A percentile compares a stretch with the other conserved stretches of the same genome.
These are phyloP conservation scores for Agriopis leucophaearia DNA, from an alignment of 2,888 invertebrate species.

Conservation along the genomic window DNA sequence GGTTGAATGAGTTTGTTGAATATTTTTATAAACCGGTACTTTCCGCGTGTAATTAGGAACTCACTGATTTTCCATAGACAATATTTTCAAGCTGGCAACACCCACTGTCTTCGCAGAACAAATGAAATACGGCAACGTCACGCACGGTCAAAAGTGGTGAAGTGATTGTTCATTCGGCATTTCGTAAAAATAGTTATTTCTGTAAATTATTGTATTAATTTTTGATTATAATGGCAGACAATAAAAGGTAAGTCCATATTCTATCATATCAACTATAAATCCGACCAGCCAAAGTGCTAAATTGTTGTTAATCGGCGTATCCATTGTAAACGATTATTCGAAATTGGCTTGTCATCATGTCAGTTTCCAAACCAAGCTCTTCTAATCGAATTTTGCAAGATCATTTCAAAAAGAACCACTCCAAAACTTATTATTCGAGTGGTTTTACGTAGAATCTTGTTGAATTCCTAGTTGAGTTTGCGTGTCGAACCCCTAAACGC, in stretches of 20 bases:
- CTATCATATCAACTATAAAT: neutral
- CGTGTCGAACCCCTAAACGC: neutral
- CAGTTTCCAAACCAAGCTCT: conserved; percentile 58
- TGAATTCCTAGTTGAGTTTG: neutral
- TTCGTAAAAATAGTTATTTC: conserved; percentile 65
- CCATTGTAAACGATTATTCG: conserved; percentile 63
- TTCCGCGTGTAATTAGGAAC: conserved; percentile 28
- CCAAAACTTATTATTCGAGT: conserved; percentile 1
- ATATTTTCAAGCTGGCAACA: conserved; percentile 60
- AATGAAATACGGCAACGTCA: conserved; percentile 88
- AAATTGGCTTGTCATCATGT: conserved; percentile 87
- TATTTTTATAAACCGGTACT: conserved; percentile 43
- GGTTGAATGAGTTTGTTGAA: no score
- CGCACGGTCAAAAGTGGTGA: conserved; percentile 70
- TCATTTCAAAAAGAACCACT: conserved; percentile 35
- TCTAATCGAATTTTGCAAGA: conserved; percentile 53
- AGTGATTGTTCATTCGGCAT: conserved; percentile 77
- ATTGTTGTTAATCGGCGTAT: conserved; percentile 45
- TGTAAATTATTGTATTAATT: conserved; percentile 69
- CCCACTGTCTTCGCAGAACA: conserved; percentile 65
- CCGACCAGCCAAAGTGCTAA: conserved; percentile 2
- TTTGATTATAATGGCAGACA: conserved; percentile 84
- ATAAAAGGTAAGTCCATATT: conserved; percentile 78
- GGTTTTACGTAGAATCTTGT: neutral
- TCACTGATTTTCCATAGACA: conserved; percentile 34